phyloP scores from a whole-genome alignment of 2,888 invertebrate species.

The Pseudanteris insignis region DNA sequence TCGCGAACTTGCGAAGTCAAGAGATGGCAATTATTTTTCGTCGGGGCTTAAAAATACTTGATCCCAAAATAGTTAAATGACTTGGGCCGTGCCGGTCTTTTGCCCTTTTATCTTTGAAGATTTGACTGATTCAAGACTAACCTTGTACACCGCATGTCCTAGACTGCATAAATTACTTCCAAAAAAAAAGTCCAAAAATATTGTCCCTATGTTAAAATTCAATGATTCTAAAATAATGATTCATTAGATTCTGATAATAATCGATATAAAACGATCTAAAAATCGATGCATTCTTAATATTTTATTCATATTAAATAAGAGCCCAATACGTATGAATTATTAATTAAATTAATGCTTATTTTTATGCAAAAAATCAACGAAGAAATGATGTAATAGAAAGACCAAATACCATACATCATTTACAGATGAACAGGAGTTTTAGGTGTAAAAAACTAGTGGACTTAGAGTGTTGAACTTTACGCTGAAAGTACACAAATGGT shows the following conservation, averaged over 20 bases:
- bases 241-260: too few species aligned
- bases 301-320: too few species aligned
- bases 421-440: slow-evolving; percentile 11
- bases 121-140: slow-evolving; percentile 18
- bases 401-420: not conserved
- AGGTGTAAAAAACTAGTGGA: slow-evolving; percentile 2
- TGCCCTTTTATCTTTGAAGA: slow-evolving; percentile 32
- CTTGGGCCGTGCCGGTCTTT: slow-evolving; percentile 24
- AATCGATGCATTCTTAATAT: too few species aligned
- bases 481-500: slow-evolving; percentile 28
- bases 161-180: slow-evolving; percentile 25
- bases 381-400: not conserved
- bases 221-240: too few species aligned
- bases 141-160: slow-evolving; percentile 24
- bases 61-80: slow-evolving; percentile 51
- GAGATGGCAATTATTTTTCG: slow-evolving; percentile 43
- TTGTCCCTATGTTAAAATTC: slow-evolving; percentile 10
- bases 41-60: slow-evolving; percentile 58
- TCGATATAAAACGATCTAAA: too few species aligned
- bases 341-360: not conserved
- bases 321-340: too few species aligned
- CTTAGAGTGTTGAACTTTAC: slow-evolving; percentile 26
- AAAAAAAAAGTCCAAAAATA: slow-evolving; percentile 15
- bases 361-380: not conserved
- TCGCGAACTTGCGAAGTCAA: slow-evolving; percentile 5